Conservation (phyloP, 2,113 vertebrate genomes). For the Melanotaenia duboulayi region DNA sequence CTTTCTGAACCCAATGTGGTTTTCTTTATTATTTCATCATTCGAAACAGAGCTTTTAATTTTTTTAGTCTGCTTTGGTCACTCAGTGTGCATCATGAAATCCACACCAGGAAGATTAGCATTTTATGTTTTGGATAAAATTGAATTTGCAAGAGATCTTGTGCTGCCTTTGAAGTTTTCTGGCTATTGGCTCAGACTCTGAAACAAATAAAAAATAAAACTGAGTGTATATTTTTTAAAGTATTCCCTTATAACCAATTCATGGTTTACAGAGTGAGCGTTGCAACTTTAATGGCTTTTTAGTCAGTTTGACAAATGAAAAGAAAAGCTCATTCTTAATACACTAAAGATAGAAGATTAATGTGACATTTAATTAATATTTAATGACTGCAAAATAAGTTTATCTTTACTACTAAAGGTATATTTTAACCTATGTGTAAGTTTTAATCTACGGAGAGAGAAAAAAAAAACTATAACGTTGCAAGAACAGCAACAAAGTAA, state of each 20-base stretch:
- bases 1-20: too few relatives aligned
- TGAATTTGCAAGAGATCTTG: constrained; percentile 40
- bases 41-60: too few relatives aligned
- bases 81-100: constrained; percentile 35
- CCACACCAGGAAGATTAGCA: constrained; percentile 30
- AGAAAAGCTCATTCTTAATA: too few relatives aligned
- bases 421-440: too few relatives aligned
- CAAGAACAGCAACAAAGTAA: neutral
- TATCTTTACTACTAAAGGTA: too few relatives aligned
- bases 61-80: too few relatives aligned
- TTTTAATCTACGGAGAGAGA: neutral
- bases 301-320: neutral
- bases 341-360: neutral
- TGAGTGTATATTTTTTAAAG: constrained; percentile 11
- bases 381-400: too few relatives aligned
- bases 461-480: neutral
- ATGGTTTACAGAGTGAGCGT: constrained; percentile 7
- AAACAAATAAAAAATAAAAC: constrained; percentile 51
- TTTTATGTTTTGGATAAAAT: constrained; percentile 35
- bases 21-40: too few relatives aligned
- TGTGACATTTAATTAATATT: neutral
- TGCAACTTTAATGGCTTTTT: constrained; percentile 21
- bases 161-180: constrained; percentile 59
- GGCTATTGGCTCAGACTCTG: constrained; percentile 28
- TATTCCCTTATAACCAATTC: constrained; percentile 35